Evolutionary conservation across 1,140 invertebrate genomes (phyloP).

Genomic region (Leptinotarsa lineolata): DNA sequence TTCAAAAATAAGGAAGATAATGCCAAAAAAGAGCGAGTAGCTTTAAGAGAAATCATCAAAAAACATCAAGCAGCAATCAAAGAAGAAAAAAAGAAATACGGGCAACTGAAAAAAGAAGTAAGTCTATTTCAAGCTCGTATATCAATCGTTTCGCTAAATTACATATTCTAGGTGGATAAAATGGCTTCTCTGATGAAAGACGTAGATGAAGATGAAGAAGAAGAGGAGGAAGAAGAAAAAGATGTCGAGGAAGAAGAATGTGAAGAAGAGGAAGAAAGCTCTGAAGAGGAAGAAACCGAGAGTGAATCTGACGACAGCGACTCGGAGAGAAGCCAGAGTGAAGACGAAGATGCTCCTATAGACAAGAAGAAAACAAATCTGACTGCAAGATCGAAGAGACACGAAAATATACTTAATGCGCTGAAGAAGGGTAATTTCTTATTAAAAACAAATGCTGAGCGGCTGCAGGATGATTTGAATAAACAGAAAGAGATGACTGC

Average conservation of each 20-base stretch:
- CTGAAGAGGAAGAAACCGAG: slow-evolving; percentile 65
- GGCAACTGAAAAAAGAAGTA: slow-evolving; percentile 81
- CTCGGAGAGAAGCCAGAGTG: slow-evolving; percentile 62
- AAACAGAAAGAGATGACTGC: slow-evolving; percentile 79
- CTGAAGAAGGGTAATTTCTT: slow-evolving; percentile 85
- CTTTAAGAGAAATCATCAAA: slow-evolving; percentile 77
- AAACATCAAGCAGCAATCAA: slow-evolving; percentile 77
- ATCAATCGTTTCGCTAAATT: background rate
- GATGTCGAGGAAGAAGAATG: slow-evolving; percentile 63
- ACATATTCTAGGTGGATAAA: slow-evolving; percentile 74
- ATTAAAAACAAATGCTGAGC: slow-evolving; percentile 81
- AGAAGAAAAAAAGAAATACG: slow-evolving; percentile 76
- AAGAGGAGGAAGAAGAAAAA: slow-evolving; percentile 68
- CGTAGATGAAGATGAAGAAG: slow-evolving; percentile 73
- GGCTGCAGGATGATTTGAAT: slow-evolving; percentile 80
- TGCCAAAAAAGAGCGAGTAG: slow-evolving; percentile 76
- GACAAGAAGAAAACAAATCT: slow-evolving; percentile 70
- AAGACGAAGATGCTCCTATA: slow-evolving; percentile 67
- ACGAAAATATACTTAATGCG: slow-evolving; percentile 75
- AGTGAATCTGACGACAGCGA: slow-evolving; percentile 65
- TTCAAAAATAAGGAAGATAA: slow-evolving; percentile 78
- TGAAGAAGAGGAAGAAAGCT: slow-evolving; percentile 64
- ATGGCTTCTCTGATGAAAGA: slow-evolving; percentile 85
- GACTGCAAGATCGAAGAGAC: slow-evolving; percentile 66
- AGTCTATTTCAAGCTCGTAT: slow-evolving; percentile 52